Percentiles rank a stretch among this genome's conserved stretches.
These are phyloP conservation scores for Oreocharis arfaki DNA, from an alignment of 2,113 vertebrate genomes.

Conservation along the genomic window DNA sequence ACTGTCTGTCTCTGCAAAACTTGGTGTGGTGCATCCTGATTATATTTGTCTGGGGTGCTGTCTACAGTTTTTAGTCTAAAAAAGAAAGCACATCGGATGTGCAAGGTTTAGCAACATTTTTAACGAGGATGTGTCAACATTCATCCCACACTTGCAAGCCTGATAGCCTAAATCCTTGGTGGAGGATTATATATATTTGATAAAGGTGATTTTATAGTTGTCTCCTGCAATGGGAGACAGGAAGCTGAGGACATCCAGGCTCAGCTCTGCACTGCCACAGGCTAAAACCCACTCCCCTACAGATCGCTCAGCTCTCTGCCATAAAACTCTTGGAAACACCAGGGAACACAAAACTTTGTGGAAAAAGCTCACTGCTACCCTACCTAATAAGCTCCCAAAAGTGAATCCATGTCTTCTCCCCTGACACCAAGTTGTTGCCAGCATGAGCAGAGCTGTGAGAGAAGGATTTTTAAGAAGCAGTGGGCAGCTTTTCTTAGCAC, in stretches of 20 bases:
- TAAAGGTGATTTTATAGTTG: background rate
- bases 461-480: background rate
- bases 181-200: background rate
- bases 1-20: slow-evolving; percentile 38
- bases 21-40: slow-evolving; percentile 27
- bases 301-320: background rate
- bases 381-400: background rate
- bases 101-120: slow-evolving; percentile 21
- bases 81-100: slow-evolving; percentile 6
- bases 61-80: background rate
- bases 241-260: background rate
- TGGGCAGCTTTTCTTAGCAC: background rate
- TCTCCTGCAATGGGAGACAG: background rate
- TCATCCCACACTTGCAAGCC: background rate
- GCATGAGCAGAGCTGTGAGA: background rate
- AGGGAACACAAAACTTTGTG: background rate
- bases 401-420: background rate
- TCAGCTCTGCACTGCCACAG: background rate
- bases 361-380: background rate
- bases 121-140: background rate
- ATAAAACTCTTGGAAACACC: background rate
- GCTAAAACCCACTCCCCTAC: background rate
- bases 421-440: background rate
- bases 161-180: slow-evolving; percentile 4
- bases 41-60: background rate